Evolutionary conservation across 1,140 invertebrate species (phyloP).

Genomic region (Leptonema lineaticorne): DNA sequence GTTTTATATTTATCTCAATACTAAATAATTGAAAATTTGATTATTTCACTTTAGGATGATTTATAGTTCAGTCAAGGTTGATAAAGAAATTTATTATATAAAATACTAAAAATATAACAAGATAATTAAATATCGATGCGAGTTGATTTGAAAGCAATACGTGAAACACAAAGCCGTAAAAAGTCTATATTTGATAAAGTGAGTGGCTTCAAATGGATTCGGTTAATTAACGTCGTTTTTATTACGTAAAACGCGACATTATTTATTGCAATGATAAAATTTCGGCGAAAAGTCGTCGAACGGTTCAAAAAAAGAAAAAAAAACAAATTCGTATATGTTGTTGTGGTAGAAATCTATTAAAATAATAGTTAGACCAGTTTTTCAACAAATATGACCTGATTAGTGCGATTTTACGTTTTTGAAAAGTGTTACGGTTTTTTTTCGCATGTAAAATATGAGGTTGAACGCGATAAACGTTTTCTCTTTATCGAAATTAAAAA

Average conservation of each 20-base stretch:
- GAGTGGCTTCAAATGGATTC: slow-evolving; percentile 11
- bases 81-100: not conserved
- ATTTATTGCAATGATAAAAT: slow-evolving; percentile 4
- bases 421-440: slow-evolving; percentile 1
- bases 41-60: not conserved
- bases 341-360: not conserved
- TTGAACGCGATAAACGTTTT: not conserved
- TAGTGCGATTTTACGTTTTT: not conserved
- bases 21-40: no score
- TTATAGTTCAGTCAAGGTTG: not conserved
- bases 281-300: slow-evolving; percentile 1
- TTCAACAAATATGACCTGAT: not conserved
- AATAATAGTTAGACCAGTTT: not conserved
- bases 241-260: slow-evolving; percentile 7
- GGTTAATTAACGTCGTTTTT: slow-evolving; percentile 13
- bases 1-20: no score
- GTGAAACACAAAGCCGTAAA: not conserved
- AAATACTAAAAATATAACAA: not conserved
- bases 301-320: slow-evolving; percentile 1
- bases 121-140: not conserved
- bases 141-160: not conserved
- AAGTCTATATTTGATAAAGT: not conserved
- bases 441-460: not conserved
- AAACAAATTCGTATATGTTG: no score
- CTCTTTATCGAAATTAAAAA: not conserved